Conservation (phyloP, 1,140 invertebrate genomes). For the Drosophila aff. region DNA sequence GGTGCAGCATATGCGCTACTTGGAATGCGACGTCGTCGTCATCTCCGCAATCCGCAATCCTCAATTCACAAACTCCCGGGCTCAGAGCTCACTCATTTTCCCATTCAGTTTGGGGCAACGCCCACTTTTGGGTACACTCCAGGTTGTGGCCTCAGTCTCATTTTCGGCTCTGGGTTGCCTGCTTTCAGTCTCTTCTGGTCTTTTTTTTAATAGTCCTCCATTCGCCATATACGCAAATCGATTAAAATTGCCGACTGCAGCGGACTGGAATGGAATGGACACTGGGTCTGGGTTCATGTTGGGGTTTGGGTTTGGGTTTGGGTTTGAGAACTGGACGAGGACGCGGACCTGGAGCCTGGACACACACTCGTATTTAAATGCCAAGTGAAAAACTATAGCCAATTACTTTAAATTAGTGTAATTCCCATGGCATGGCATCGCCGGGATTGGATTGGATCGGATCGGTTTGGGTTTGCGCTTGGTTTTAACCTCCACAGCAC, state of each 20-base stretch:
- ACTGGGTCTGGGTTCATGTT: neutral
- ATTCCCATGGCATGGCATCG: constrained; percentile 74
- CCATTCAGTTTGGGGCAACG: constrained; percentile 82
- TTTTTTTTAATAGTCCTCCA: constrained; percentile 78
- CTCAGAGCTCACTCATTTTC: constrained; percentile 81
- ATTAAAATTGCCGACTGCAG: constrained; percentile 77
- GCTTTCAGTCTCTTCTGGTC: constrained; percentile 33
- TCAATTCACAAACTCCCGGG: constrained; percentile 36
- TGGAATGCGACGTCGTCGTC: constrained; percentile 67
- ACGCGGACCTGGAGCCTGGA: constrained; percentile 11
- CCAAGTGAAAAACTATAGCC: constrained; percentile 83
- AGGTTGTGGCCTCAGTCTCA: constrained; percentile 57
- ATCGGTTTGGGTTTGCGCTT: constrained; percentile 31
- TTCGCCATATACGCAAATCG: constrained; percentile 84
- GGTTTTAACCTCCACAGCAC: constrained; percentile 2
- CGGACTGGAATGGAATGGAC: constrained; percentile 29
- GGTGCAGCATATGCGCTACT: constrained; percentile 79
- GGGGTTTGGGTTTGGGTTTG: neutral
- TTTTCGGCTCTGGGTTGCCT: constrained; percentile 71
- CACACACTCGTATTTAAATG: constrained; percentile 77
- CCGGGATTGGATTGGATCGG: constrained; percentile 50
- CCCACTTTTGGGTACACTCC: constrained; percentile 80
- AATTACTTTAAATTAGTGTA: constrained; percentile 85
- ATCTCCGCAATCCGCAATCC: constrained; percentile 12
- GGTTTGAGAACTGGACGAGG: neutral